Conservation (phyloP, 2,797 vertebrate species). For the Pelobates cultripes region DNA sequence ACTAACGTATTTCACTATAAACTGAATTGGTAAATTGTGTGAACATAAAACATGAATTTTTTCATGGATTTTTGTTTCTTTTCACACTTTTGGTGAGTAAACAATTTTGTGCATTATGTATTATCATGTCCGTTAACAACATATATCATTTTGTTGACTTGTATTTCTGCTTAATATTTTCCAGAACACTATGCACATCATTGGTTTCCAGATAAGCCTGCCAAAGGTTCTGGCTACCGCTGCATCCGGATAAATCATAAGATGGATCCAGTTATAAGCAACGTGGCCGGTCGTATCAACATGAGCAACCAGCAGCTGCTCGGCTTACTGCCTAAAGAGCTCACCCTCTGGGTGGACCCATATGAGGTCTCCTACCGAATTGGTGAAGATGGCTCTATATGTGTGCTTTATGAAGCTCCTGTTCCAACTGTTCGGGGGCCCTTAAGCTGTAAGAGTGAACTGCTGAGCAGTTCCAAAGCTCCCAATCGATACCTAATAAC, state of each 20-base stretch:
- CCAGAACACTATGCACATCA: slow-evolving; percentile 84
- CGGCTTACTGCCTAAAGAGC: slow-evolving; percentile 78
- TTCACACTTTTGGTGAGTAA: no score
- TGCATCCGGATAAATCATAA: slow-evolving; percentile 86
- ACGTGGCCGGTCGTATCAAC: slow-evolving; percentile 75
- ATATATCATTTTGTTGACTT: background rate
- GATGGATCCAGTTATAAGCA: slow-evolving; percentile 83
- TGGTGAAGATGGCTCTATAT: slow-evolving; percentile 86
- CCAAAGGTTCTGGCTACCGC: slow-evolving; percentile 85
- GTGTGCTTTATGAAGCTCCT: slow-evolving; percentile 77
- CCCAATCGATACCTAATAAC: slow-evolving; percentile 83
- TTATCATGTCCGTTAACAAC: no score
- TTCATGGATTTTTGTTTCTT: no score
- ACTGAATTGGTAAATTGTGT: no score
- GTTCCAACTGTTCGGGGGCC: slow-evolving; percentile 65
- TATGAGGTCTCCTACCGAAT: slow-evolving; percentile 86
- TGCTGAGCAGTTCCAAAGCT: slow-evolving; percentile 74
- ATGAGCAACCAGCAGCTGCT: slow-evolving; percentile 75
- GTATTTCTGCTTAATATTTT: background rate
- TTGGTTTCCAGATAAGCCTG: slow-evolving; percentile 83
- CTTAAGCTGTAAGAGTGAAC: slow-evolving; percentile 79
- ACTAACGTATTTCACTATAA: no score
- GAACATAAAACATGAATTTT: no score
- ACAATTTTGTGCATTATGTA: no score
- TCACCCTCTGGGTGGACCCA: slow-evolving; percentile 86